Base-by-base conservation (phyloP, 2,888 invertebrate genomes). In the Steinernema scapterisci region DNA sequence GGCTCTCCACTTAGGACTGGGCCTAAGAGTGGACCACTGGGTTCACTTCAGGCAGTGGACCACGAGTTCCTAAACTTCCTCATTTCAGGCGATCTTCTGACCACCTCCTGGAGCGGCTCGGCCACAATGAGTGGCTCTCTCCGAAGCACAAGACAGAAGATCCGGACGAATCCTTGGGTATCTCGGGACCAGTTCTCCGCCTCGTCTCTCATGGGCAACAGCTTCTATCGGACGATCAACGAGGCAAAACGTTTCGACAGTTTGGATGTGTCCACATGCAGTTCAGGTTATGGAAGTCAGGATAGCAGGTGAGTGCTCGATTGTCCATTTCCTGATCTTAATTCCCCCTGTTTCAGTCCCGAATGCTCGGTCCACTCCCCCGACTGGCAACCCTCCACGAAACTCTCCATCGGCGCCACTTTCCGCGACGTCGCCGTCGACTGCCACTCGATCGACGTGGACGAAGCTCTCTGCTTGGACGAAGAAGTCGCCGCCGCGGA, bases 351-450 rank as follows among this genome's bases (percentile, higher is more conserved):
- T 77, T 74, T 43, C 45, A 79, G 79, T 44, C 79, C 79, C 43
- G 79, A 79, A 71, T 56, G 81, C 52, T 82, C 81, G 6, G 79
- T 82, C 19, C 79, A 79, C 56, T 73, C 75, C 13, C 79, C 79
- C 16, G 73, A 78, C 45, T 79, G 79, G 79, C 79, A 81, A 27
- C 46, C 63, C 31, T 63, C 63, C 7, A 27, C 63, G 31, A 63
- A 63, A 31, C 63, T 63, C 27, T 11, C 63, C 16, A 63, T 63
- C 63, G 63, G 63, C 7, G 27, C 63, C 31, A 63, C 63, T 1
- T 63, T 31, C 63, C 63, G 63, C 7, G 63, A 63, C 63, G 63
- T 63, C 6, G 63, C 63, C 31, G 63, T 63, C 63, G 63, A 63
- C 38, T 63, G 63, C 38, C 63, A 63, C 63, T 63, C 63, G 16